Evolutionary conservation across 2,113 vertebrate species (phyloP).

Genomic region (Cranoglanis bouderius): DNA sequence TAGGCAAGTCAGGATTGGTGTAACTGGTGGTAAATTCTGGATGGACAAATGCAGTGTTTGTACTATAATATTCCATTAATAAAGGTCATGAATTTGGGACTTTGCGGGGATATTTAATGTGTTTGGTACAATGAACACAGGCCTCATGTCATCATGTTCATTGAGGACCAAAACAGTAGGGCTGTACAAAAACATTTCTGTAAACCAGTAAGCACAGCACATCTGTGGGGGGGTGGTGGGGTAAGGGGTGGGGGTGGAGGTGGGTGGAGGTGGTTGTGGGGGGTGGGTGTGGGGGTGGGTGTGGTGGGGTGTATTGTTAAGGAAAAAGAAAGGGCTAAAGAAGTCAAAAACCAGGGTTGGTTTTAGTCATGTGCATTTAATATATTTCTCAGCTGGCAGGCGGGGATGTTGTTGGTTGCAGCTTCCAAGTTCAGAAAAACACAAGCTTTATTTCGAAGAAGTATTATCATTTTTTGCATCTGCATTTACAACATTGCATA

Average conservation of each 20-base stretch:
- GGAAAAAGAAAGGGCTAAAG: slow-evolving; percentile 31
- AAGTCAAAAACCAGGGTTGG: slow-evolving; percentile 65
- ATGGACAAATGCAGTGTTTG: background rate
- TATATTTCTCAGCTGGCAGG: slow-evolving; percentile 63
- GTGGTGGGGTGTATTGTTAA: too few relatives aligned
- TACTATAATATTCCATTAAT: too few relatives aligned
- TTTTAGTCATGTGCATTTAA: slow-evolving; percentile 71
- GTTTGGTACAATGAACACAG: background rate
- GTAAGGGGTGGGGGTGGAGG: background rate
- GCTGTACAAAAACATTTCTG: slow-evolving; percentile 10
- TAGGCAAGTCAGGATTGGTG: background rate
- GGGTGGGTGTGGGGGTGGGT: background rate
- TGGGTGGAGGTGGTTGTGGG: background rate
- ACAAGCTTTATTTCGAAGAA: slow-evolving; percentile 4
- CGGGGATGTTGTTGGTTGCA: slow-evolving; percentile 15
- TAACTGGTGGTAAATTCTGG: background rate
- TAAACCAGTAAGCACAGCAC: background rate
- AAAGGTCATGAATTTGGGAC: too few relatives aligned
- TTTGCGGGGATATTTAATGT: background rate
- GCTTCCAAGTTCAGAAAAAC: slow-evolving; percentile 13
- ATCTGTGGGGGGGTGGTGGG: background rate
- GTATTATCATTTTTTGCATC: background rate
- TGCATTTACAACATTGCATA: background rate
- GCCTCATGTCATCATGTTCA: slow-evolving; percentile 7
- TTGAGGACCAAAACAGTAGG: background rate